phyloP scores from a whole-genome alignment of 2,113 vertebrate species.

The Tenrec ecaudatus region DNA sequence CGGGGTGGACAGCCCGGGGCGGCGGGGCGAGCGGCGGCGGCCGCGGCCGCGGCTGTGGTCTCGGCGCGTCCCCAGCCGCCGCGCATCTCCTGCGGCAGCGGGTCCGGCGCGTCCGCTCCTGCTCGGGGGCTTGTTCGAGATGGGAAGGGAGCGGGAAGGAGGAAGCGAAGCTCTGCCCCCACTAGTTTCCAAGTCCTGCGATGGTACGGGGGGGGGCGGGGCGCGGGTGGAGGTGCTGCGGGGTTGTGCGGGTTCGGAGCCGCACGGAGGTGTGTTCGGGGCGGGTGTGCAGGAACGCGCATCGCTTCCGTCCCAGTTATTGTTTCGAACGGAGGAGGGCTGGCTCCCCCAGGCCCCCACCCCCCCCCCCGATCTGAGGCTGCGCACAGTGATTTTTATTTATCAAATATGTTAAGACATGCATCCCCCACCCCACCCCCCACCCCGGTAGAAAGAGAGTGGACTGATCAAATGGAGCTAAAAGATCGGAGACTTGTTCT shows the following conservation, averaged over 20 bases:
- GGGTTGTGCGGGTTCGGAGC: not conserved
- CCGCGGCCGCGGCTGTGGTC: not conserved
- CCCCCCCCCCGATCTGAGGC: slow-evolving; percentile 71
- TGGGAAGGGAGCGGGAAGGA: slow-evolving; percentile 54
- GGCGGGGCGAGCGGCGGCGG: not conserved
- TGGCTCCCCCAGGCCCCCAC: slow-evolving; percentile 25
- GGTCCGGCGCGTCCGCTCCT: not conserved
- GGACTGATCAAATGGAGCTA: not conserved
- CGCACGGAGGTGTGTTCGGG: slow-evolving; percentile 39
- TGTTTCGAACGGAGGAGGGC: slow-evolving; percentile 76
- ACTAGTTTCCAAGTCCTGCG: slow-evolving; percentile 60
- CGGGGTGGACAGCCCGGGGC: not conserved
- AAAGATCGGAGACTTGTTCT: not conserved
- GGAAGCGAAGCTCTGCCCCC: not conserved
- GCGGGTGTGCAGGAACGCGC: slow-evolving; percentile 63
- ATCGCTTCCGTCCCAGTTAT: slow-evolving; percentile 57
- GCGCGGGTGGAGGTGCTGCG: not conserved
- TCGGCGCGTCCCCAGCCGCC: not conserved
- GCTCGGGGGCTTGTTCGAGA: slow-evolving; percentile 7
- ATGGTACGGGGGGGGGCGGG: not conserved
- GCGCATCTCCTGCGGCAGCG: not conserved
- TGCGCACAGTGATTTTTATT: slow-evolving; percentile 71
- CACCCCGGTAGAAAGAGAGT: not conserved
- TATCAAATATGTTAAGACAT: slow-evolving; percentile 66
- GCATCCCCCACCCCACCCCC: not conserved